Conservation (phyloP, 2,797 vertebrate species). For the Gobionotothen gibberifrons region DNA sequence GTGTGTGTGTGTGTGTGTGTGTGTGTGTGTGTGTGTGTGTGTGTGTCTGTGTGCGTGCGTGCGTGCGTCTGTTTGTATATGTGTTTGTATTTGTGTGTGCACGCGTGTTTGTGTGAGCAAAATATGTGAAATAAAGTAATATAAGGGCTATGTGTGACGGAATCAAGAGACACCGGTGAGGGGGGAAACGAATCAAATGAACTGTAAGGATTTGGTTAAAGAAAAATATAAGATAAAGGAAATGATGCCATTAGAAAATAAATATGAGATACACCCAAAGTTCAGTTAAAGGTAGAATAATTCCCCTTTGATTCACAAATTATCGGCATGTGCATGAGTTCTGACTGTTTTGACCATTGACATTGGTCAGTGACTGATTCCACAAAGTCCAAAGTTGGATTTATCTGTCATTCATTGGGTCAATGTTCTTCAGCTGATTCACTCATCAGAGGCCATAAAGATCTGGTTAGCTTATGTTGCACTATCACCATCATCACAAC, state of each 20-base stretch:
- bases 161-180: conserved; percentile 50
- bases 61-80: conserved; percentile 13
- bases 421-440: too few species aligned
- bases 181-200: conserved; percentile 25
- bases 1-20: neutral
- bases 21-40: neutral
- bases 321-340: neutral
- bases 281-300: neutral
- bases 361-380: neutral
- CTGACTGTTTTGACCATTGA: neutral
- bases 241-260: conserved; percentile 1
- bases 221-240: conserved; percentile 5
- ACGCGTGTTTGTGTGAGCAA: conserved; percentile 27
- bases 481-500: too few species aligned
- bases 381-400: neutral
- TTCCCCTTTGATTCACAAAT: neutral
- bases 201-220: neutral
- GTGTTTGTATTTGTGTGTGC: neutral
- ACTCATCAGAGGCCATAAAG: too few species aligned
- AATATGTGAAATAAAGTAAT: too few species aligned
- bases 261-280: neutral
- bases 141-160: conserved; percentile 28
- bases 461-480: too few species aligned
- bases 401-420: too few species aligned
- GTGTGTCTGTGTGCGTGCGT: conserved; percentile 12